Base-by-base conservation (phyloP, 2,888 invertebrate species). In the Macropis europaea region DNA sequence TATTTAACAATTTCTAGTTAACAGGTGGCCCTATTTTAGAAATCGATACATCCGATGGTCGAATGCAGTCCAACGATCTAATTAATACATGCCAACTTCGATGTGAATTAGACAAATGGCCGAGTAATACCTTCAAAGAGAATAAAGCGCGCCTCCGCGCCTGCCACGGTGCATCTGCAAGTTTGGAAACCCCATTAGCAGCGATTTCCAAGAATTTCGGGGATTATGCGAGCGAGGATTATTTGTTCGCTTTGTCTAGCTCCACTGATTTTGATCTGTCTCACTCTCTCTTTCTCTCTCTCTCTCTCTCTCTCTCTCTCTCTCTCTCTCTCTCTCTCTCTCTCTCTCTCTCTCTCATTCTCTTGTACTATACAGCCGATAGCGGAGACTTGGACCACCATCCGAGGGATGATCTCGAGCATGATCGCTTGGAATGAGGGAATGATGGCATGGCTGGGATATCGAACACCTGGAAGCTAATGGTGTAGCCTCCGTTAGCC, bases 401-500 rank as follows among this genome's bases (percentile, higher is more conserved):
- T 74, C 77, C 68, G 71, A 42, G 73, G 82, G 82, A 84, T 84
- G 81, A 86, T 86, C 80, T 78, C 75, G 80, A 80, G 73, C 78
- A 81, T 79, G 86, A 86, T 86, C 83, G 77, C 53, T 48, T 38
- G 67, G 69, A 79, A 82, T 70, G 76, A 73, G 76, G 74, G 76
- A 62, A 66, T 30, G 73, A 69, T 69, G 78, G 79, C 52, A 43
- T 68, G 81, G 78, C 79, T 86, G 87, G 79, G 87, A 87, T 82
- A 86, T 76, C 81, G 85, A 78, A 82, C 87, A 87, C 86, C 87
- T 87, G 87, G 83, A 86, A 83, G 82, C 85, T 87, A 87, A 87
- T 87, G 86, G 86, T 72, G 68, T 74, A 59, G 63, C 68, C 68
- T 60, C 57, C 53, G n/a, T 53, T 54, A 52, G 34, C 50, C 61